Evolutionary conservation across 2,888 invertebrate species (phyloP).

Genomic region (Ophonus ardosiacus): DNA sequence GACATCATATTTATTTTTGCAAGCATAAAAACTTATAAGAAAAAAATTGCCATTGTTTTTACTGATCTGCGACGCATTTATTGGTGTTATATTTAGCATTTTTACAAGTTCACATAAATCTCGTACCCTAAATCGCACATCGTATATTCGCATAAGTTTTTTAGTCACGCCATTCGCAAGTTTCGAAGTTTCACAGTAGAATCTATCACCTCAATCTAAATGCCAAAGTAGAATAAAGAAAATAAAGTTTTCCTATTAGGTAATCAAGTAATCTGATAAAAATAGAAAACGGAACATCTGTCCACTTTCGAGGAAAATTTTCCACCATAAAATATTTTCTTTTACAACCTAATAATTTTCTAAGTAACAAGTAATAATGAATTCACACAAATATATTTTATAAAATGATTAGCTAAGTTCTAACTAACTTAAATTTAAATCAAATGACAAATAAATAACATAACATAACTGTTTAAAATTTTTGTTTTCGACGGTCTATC

Average conservation of each 20-base stretch:
- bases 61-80: background rate
- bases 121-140: background rate
- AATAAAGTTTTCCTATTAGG: slow-evolving; percentile 19
- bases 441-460: no score
- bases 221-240: background rate
- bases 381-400: no score
- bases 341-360: no score
- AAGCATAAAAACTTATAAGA: background rate
- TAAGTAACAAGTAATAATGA: no score
- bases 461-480: no score
- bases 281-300: background rate
- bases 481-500: no score
- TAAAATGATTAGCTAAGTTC: no score
- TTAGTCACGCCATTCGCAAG: slow-evolving; percentile 7
- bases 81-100: slow-evolving; percentile 26
- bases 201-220: slow-evolving; percentile 1
- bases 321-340: no score
- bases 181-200: background rate
- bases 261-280: slow-evolving; percentile 27
- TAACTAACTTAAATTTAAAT: no score
- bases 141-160: background rate
- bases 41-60: slow-evolving; percentile 1
- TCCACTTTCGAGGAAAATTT: background rate
- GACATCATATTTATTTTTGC: slow-evolving; percentile 10
- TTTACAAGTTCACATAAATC: slow-evolving; percentile 18